Conservation (phyloP, 1,140 invertebrate species). For the Triops cancriformis region DNA sequence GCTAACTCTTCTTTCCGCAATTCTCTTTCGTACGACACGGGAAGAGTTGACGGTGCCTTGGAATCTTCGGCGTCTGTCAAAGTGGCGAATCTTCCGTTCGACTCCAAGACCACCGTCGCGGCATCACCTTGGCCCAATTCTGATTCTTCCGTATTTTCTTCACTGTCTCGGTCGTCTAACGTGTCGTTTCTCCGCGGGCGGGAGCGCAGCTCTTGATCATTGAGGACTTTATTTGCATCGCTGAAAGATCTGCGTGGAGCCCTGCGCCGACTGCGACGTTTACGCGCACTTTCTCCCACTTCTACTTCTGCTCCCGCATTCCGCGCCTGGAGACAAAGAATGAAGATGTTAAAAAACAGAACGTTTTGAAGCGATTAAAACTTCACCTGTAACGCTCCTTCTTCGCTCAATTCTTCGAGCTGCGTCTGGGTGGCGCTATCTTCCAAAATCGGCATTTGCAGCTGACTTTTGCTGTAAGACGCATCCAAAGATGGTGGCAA, state of each 20-base stretch:
- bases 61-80: not conserved
- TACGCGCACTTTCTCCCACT: not conserved
- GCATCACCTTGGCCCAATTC: constrained; percentile 5
- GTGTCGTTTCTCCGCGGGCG: constrained; percentile 15
- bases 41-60: not conserved
- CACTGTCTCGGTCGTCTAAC: constrained; percentile 11
- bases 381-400: not conserved
- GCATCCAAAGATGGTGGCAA: not conserved
- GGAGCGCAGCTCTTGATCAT: constrained; percentile 18
- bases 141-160: constrained; percentile 14
- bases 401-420: constrained; percentile 25
- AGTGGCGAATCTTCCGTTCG: not conserved
- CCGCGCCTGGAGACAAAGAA: constrained; percentile 11
- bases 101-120: not conserved
- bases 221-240: constrained; percentile 16
- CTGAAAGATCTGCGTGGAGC: constrained; percentile 14
- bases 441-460: constrained; percentile 14
- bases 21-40: not conserved
- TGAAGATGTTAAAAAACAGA: not conserved
- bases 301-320: not conserved
- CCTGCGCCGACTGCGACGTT: constrained; percentile 3
- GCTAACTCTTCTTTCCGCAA: not conserved
- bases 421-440: constrained; percentile 26
- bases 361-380: not conserved
- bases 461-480: not conserved